Evolutionary conservation across 2,888 invertebrate species (phyloP), one percentile per base, ranked within the genome.

Genomic region (Orgyia antiqua): DNA sequence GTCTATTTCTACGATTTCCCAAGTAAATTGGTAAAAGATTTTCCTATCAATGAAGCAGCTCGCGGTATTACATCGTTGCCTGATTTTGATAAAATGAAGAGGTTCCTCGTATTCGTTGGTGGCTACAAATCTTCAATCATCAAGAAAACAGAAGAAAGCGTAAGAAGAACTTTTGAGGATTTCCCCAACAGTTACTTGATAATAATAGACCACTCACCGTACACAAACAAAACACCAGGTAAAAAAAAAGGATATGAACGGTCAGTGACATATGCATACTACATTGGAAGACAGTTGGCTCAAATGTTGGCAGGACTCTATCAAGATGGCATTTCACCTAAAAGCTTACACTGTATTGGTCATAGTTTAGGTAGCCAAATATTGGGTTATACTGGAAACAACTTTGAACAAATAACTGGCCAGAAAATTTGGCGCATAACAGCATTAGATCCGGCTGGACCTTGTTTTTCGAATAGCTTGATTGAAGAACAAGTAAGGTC

Each of bases 401-500:
- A 57, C 0, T 82, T 76, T 47, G 36, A 40, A 0, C 55, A 68
- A 2, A 46, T 39, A 0, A 82, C 79, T 1, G 64, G 71, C 0
- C 36, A 52, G 0, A 79, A 70, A 32, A 53, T 86, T 1, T 58
- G 56, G 7, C 68, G 75, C 13, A 73, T 86, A 4, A 77, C 80
- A 1, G 86, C 74, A 2, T 50, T 84, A 4, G 86, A 86, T 27
- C 86, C 86, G 1, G 86, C 86, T 26, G 84, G 86, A 0, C 86
- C 86, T 2, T 86, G 84, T 35, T 86, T 82, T 37, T 66, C 75
- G 0, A 73, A 77, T 13, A n/a, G n/a, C n/a, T n/a, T n/a, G n/a
- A n/a, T n/a, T n/a, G 57, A 79, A 24, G 75, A 87, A 10, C 80
- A 89, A 44, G 60, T 91, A 0, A 75, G 88, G 27, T 72, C 83